A percentile compares a stretch with the other conserved stretches of the same genome.
Conservation (phyloP, 2,113 vertebrate species). For the Apteryx mantelli region DNA sequence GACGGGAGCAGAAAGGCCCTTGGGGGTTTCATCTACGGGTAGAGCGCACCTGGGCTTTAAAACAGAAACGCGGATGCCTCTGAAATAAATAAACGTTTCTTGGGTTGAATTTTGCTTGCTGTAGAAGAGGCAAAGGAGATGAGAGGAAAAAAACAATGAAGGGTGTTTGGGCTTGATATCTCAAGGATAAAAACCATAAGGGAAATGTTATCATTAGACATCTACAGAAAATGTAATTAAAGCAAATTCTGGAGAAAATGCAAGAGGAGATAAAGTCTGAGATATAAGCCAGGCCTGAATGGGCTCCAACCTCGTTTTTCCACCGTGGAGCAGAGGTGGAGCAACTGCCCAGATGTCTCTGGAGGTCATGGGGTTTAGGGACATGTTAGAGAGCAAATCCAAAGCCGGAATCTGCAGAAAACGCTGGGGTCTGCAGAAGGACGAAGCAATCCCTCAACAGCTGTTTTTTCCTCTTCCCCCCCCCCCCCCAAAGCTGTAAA, state of each 20-base stretch:
- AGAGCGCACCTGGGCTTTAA: neutral
- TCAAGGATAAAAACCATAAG: neutral
- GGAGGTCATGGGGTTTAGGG: too few species aligned
- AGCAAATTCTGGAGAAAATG: neutral
- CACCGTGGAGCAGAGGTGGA: too few species aligned
- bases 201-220: neutral
- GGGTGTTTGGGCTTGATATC: neutral
- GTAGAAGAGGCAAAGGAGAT: neutral
- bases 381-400: too few species aligned
- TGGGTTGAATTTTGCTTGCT: neutral
- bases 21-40: neutral
- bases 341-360: too few species aligned
- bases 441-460: too few species aligned
- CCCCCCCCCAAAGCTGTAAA: too few species aligned
- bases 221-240: neutral
- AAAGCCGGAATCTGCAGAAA: too few species aligned
- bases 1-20: neutral
- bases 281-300: too few species aligned
- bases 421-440: too few species aligned
- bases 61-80: neutral
- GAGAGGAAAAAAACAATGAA: neutral
- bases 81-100: neutral
- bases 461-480: too few species aligned
- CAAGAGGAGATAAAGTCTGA: too few species aligned
- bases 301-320: too few species aligned